A percentile compares a stretch with the other conserved stretches of the same genome.
Conservation (phyloP, 2,113 vertebrate species). For the Protobothrops flavoviridis region DNA sequence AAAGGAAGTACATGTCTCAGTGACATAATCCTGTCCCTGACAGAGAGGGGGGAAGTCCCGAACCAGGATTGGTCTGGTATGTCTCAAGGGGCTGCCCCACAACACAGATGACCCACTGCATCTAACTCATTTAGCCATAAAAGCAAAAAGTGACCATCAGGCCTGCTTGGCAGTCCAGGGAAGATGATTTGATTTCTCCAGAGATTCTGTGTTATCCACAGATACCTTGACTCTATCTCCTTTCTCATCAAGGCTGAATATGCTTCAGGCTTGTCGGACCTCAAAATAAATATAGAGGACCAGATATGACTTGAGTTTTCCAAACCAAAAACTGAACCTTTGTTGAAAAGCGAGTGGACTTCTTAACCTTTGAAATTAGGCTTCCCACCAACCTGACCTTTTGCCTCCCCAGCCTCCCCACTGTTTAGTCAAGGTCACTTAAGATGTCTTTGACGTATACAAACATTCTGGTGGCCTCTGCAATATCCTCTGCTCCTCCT, state of each 20-base stretch:
- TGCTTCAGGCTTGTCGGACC: not conserved
- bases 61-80: not conserved
- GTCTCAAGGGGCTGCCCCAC: not conserved
- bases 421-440: not conserved
- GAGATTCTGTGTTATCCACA: not conserved
- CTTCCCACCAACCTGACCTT: not conserved
- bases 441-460: too few relatives aligned
- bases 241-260: not conserved
- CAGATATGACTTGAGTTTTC: not conserved
- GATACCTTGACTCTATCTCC: not conserved
- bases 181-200: too few relatives aligned
- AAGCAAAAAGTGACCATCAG: not conserved
- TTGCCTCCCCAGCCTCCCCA: not conserved
- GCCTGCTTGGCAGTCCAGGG: not conserved
- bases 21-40: not conserved
- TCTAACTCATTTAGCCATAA: not conserved
- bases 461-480: not conserved
- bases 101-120: not conserved
- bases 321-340: not conserved
- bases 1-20: not conserved
- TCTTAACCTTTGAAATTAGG: not conserved
- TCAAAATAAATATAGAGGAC: not conserved
- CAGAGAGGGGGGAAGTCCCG: not conserved
- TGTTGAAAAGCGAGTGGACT: not conserved
- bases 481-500: not conserved